These are phyloP conservation scores for Limnothrissa miodon DNA, from an alignment of 2,113 vertebrate species.

Conservation along the genomic window DNA sequence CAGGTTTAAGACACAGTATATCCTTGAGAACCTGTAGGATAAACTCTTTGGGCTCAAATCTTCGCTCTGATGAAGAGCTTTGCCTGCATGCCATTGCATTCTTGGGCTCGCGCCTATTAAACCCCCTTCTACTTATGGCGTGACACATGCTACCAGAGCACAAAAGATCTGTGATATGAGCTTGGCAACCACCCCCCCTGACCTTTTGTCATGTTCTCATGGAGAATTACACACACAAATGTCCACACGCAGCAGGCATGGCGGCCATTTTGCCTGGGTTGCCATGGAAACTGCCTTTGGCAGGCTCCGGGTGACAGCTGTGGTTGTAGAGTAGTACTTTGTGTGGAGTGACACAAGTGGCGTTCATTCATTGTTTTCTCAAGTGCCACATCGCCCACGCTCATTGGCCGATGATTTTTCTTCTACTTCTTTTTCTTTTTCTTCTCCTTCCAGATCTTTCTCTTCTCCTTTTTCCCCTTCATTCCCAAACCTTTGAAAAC, in stretches of 20 bases:
- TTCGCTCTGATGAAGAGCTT: neutral
- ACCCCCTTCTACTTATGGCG: neutral
- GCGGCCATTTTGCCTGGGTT: neutral
- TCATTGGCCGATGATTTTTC: neutral
- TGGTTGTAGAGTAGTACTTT: neutral
- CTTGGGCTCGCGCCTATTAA: neutral
- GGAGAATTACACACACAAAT: neutral
- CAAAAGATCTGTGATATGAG: neutral
- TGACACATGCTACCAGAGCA: neutral
- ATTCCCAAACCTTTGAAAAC: neutral
- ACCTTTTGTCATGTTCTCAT: constrained; percentile 11
- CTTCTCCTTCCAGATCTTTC: neutral
- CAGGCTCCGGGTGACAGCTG: neutral
- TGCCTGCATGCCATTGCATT: neutral
- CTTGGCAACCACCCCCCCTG: neutral
- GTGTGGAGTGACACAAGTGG: constrained; percentile 10
- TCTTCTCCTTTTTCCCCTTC: constrained; percentile 38
- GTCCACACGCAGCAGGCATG: neutral
- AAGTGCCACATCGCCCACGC: neutral
- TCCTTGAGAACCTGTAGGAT: too few species aligned
- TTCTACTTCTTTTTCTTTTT: neutral
- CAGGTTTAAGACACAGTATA: too few species aligned
- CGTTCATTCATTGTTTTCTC: neutral
- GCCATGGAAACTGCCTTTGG: constrained; percentile 3
- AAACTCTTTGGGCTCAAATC: neutral